Base-by-base conservation (phyloP, 2,113 vertebrate genomes). In the Dromiciops gliroides region DNA sequence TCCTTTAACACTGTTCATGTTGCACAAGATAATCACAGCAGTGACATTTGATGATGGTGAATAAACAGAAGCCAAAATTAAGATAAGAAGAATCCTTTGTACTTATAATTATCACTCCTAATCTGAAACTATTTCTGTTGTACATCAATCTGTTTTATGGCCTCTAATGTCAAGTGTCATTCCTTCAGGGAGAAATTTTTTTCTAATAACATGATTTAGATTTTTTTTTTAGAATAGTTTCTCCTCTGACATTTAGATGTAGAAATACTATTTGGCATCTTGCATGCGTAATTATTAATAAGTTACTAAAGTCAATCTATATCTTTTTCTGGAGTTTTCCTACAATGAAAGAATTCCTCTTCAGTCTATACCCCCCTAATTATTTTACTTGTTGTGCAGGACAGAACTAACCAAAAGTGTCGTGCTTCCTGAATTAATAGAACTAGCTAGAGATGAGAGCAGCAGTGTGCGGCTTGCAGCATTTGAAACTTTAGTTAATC, bases 401-500 rank as follows among this genome's bases (percentile, higher is more conserved):
- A 96, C 99, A 98, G 99, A 99, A 51, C 98, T 99, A 93, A 99
- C 99, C 91, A 99, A 99, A 98, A 98, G 97, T 0, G 98, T 99
- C 97, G 98, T 99, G 94, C 99, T 99, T 94, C 99, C 99, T 49
- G 99, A 99, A 88, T 98, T 99, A 90, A 98, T 99, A 95, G 99
- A 99, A 91, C 98, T 99, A 91, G 98, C 99, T 8, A 98, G 99
- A 94, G 99, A 99, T 23, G 99, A 99, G 98, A 98, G 99, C 94
- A 99, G 99, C 98, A 99, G 98, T 0, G 99, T 99, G 28, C 99
- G 99, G 9, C 98, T 99, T 50, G 99, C 99, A 90, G 99, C 99
- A 91, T 99, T 99, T 93, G 99, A 99, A 98, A 99, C 99, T 0
- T 98, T 99, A 97, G 99, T 99, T 89, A 99, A 99, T 97, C 98